These are phyloP conservation scores for Brachyrhaphis roseni DNA, from an alignment of 2,797 vertebrate genomes.

Conservation along the genomic window DNA sequence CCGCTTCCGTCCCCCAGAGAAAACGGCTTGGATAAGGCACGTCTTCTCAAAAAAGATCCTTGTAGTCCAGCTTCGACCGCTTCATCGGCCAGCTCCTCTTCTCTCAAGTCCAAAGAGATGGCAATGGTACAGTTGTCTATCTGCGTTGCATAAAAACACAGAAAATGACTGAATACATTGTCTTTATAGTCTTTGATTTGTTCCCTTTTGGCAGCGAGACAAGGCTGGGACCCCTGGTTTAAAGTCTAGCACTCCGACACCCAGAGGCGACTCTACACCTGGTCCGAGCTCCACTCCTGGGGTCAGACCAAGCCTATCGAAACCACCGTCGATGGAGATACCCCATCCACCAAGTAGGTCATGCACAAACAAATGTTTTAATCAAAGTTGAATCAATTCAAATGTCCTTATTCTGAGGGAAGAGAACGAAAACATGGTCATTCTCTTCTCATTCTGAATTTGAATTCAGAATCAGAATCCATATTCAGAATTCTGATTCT, in stretches of 20 bases:
- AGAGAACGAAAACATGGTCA: background rate
- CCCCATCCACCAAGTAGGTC: constrained; percentile 90
- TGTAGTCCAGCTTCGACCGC: constrained; percentile 94
- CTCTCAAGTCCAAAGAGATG: constrained; percentile 96
- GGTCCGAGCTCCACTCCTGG: constrained; percentile 90
- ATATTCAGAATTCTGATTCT: too few species aligned
- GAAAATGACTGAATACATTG: background rate
- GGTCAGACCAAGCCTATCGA: constrained; percentile 90
- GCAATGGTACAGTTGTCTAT: constrained; percentile 79
- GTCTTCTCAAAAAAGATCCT: constrained; percentile 90
- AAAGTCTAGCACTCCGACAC: constrained; percentile 94
- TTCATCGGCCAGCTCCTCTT: constrained; percentile 93
- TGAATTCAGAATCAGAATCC: too few species aligned
- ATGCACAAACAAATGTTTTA: background rate
- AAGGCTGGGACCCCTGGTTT: constrained; percentile 93
- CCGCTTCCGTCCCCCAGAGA: constrained; percentile 93
- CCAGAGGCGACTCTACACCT: constrained; percentile 91
- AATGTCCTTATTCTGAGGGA: background rate
- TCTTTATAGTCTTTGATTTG: background rate
- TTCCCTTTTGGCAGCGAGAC: constrained; percentile 85
- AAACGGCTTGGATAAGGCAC: constrained; percentile 92
- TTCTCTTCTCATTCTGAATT: too few species aligned
- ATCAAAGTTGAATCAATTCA: background rate
- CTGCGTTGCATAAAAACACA: background rate
- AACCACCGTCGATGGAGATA: constrained; percentile 92